These are phyloP conservation scores for Dendrolimus punctatus DNA, from an alignment of 1,140 invertebrate species.

Conservation along the genomic window DNA sequence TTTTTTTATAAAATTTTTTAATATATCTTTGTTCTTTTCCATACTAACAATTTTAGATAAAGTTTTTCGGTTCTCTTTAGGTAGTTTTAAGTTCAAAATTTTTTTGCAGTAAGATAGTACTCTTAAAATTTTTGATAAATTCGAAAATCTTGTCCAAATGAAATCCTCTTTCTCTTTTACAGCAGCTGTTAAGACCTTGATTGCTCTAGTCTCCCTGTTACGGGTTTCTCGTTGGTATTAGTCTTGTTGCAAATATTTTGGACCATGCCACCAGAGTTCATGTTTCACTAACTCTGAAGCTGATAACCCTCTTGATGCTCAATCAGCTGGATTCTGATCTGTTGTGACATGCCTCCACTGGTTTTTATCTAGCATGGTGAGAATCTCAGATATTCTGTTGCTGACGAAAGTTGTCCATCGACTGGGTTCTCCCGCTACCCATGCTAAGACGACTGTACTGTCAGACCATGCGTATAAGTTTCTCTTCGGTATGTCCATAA, in stretches of 20 bases:
- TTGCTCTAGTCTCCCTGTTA: background rate
- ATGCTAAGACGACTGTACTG: too few species aligned
- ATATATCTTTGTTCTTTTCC: slow-evolving; percentile 1
- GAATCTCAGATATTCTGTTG: too few species aligned
- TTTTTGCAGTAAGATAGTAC: slow-evolving; percentile 1
- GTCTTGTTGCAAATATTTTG: slow-evolving; percentile 1
- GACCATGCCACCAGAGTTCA: too few species aligned
- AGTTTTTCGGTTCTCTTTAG: too few species aligned
- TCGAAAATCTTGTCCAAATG: slow-evolving; percentile 5
- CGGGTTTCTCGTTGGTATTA: background rate
- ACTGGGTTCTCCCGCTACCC: too few species aligned
- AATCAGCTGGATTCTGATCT: too few species aligned
- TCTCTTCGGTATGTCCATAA: too few species aligned
- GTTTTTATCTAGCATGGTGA: too few species aligned
- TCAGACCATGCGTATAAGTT: too few species aligned
- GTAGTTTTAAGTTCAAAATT: slow-evolving; percentile 2
- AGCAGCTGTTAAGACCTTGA: slow-evolving; percentile 2
- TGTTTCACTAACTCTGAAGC: background rate
- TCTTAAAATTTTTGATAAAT: slow-evolving; percentile 5
- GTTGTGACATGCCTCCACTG: too few species aligned
- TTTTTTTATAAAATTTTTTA: slow-evolving; percentile 3
- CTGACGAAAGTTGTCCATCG: too few species aligned
- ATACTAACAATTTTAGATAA: background rate
- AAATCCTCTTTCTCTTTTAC: background rate
- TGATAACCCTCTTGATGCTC: too few species aligned